phyloP scores from a whole-genome alignment of 2,113 vertebrate genomes.

The Sitta europaea region DNA sequence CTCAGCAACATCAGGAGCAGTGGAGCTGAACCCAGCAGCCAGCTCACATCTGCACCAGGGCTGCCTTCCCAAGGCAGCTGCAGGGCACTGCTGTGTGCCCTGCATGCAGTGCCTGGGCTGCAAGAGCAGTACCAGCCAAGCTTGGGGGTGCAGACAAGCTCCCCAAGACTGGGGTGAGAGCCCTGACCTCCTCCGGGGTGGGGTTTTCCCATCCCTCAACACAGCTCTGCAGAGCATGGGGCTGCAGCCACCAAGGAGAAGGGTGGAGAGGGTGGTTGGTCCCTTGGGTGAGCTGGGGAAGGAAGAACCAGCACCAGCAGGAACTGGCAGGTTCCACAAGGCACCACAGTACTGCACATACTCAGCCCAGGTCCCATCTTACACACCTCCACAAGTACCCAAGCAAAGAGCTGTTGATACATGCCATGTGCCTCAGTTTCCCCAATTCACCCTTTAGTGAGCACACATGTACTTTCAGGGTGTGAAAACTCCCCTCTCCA shows the following conservation, averaged over 20 bases:
- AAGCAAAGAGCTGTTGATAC: not conserved
- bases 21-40: not conserved
- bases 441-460: accelerated
- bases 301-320: not conserved
- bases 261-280: not conserved
- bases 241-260: not conserved
- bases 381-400: accelerated
- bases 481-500: not conserved
- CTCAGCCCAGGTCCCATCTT: not conserved
- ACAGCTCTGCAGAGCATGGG: not conserved
- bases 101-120: not conserved
- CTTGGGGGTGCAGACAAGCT: not conserved
- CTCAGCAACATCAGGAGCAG: not conserved
- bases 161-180: not conserved
- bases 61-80: not conserved
- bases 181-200: accelerated
- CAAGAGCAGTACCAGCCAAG: not conserved
- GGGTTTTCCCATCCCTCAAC: not conserved
- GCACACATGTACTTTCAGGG: not conserved
- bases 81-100: not conserved
- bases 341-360: accelerated
- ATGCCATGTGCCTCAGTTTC: accelerated
- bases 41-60: accelerated
- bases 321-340: not conserved
- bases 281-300: not conserved